These are phyloP conservation scores for Podargus strigoides DNA, from an alignment of 2,797 vertebrate genomes.

Conservation along the genomic window DNA sequence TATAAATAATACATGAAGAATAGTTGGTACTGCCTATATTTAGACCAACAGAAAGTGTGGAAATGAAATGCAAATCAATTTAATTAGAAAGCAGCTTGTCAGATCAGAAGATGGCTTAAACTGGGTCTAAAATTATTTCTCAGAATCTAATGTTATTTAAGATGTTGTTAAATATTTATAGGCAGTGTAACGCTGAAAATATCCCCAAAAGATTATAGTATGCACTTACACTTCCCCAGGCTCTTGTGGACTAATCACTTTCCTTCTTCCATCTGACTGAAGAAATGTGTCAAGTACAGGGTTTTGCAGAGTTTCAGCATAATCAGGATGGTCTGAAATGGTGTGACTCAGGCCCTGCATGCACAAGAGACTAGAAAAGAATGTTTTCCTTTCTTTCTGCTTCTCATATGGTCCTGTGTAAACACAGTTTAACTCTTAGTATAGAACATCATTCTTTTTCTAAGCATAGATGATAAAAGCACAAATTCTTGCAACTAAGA, in stretches of 20 bases:
- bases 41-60: neutral
- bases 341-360: neutral
- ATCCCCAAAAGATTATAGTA: neutral
- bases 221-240: neutral
- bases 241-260: neutral
- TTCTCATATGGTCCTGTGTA: neutral
- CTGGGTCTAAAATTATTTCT: neutral
- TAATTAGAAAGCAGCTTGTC: conserved; percentile 15
- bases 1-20: conserved; percentile 8
- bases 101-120: conserved; percentile 15
- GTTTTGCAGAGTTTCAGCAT: neutral
- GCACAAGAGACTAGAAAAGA: neutral
- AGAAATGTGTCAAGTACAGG: neutral
- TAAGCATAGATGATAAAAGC: neutral
- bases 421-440: neutral
- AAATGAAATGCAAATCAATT: conserved; percentile 13
- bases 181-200: neutral
- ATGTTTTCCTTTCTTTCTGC: neutral
- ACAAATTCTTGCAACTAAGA: neutral
- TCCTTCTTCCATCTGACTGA: neutral
- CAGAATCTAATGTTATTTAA: neutral
- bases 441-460: neutral
- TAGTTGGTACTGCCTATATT: neutral
- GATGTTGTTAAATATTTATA: conserved; percentile 51
- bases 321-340: neutral